These are phyloP conservation scores for Deilephila porcellus DNA, from an alignment of 2,888 invertebrate species.

Conservation along the genomic window DNA sequence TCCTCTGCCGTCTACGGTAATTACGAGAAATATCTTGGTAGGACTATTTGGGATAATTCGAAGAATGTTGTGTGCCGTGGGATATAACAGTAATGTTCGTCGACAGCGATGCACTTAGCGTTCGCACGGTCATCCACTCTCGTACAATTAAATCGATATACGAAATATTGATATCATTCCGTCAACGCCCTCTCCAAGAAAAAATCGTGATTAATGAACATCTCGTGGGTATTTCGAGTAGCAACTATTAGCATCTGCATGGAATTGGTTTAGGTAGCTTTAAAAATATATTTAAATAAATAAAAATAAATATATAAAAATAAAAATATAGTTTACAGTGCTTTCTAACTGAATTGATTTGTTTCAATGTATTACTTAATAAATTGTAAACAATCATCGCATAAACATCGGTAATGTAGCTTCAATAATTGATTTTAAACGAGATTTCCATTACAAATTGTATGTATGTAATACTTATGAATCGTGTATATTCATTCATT, in stretches of 20 bases:
- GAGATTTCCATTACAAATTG: too few relatives aligned
- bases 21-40: slow-evolving; percentile 1
- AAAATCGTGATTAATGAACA: slow-evolving; percentile 18
- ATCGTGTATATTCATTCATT: too few relatives aligned
- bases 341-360: too few relatives aligned
- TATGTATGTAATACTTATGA: too few relatives aligned
- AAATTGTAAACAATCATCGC: too few relatives aligned
- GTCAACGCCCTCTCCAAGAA: slow-evolving; percentile 12
- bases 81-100: neutral
- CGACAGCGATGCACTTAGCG: slow-evolving; percentile 52
- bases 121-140: slow-evolving; percentile 76
- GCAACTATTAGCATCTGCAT: neutral
- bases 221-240: neutral
- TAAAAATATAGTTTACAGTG: too few relatives aligned
- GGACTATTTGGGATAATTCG: slow-evolving; percentile 31
- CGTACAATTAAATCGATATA: slow-evolving; percentile 67
- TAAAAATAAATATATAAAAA: too few relatives aligned
- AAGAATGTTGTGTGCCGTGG: slow-evolving; percentile 23
- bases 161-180: slow-evolving; percentile 17
- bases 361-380: too few relatives aligned
- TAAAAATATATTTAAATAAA: too few relatives aligned
- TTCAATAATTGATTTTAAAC: too few relatives aligned
- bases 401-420: too few relatives aligned
- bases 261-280: neutral
- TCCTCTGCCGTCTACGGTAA: neutral